phyloP scores from a whole-genome alignment of 2,797 vertebrate genomes.

The Buceros bicornis region DNA sequence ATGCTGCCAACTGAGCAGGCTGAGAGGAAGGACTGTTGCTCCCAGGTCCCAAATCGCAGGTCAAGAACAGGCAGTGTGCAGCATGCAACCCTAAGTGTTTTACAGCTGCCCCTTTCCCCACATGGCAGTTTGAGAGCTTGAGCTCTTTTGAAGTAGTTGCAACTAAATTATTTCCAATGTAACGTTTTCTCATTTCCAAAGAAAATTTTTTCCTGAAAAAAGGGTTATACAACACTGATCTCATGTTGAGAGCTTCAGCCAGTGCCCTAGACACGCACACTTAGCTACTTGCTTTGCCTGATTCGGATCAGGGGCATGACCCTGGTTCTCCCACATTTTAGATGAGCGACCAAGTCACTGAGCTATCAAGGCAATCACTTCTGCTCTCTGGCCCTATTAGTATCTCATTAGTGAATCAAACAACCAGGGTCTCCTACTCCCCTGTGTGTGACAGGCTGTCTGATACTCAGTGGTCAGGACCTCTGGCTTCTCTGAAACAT shows the following conservation, averaged over 20 bases:
- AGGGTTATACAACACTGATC: background rate
- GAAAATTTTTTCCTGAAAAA: background rate
- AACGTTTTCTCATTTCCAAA: background rate
- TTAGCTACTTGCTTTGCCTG: conserved; percentile 28
- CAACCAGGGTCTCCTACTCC: background rate
- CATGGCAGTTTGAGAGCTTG: background rate
- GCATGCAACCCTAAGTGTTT: background rate
- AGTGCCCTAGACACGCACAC: background rate
- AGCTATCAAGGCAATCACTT: conserved; percentile 50
- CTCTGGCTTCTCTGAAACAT: background rate
- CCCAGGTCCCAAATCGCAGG: background rate
- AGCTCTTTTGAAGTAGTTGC: background rate
- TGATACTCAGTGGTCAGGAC: background rate
- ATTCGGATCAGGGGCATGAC: conserved; percentile 32
- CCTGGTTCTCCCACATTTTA: conserved; percentile 5
- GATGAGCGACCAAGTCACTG: conserved; percentile 31
- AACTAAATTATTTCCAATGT: background rate
- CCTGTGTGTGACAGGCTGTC: background rate
- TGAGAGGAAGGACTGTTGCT: background rate
- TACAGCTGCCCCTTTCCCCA: background rate
- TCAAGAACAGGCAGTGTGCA: background rate
- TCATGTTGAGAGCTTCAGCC: background rate
- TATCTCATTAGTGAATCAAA: conserved; percentile 56
- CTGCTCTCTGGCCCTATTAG: conserved; percentile 40
- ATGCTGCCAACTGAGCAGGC: background rate